These are phyloP conservation scores for Moxostoma hubbsi DNA, from an alignment of 2,797 vertebrate species.

Conservation along the genomic window DNA sequence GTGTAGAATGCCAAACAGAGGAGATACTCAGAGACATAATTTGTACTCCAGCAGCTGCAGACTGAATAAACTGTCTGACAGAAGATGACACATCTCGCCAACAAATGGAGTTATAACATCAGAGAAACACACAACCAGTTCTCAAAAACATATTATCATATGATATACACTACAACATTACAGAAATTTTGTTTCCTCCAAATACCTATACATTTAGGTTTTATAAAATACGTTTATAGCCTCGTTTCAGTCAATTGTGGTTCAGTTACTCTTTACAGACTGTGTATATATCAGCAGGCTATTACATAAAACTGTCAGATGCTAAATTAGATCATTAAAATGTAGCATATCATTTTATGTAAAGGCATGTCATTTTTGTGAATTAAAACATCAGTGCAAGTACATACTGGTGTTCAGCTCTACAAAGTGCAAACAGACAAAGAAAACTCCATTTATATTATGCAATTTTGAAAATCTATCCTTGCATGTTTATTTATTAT, in stretches of 20 bases:
- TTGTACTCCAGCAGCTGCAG: constrained; percentile 29
- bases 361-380: too few species aligned
- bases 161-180: not conserved
- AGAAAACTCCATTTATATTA: too few species aligned
- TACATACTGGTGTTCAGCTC: too few species aligned
- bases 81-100: not conserved
- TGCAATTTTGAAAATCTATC: not conserved
- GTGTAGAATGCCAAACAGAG: constrained; percentile 44
- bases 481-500: not conserved
- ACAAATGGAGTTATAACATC: not conserved
- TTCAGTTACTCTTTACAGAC: too few species aligned
- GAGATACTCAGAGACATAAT: constrained; percentile 38
- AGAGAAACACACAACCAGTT: not conserved
- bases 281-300: too few species aligned
- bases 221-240: too few species aligned
- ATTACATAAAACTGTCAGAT: too few species aligned
- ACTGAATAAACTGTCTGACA: constrained; percentile 21
- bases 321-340: too few species aligned
- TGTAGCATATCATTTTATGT: too few species aligned
- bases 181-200: not conserved
- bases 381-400: too few species aligned
- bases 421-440: too few species aligned
- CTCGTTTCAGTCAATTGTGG: too few species aligned
- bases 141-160: not conserved
- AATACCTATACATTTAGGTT: not conserved